These are phyloP conservation scores for Zaprionus lineosus DNA, from an alignment of 2,888 invertebrate species.

Conservation along the genomic window DNA sequence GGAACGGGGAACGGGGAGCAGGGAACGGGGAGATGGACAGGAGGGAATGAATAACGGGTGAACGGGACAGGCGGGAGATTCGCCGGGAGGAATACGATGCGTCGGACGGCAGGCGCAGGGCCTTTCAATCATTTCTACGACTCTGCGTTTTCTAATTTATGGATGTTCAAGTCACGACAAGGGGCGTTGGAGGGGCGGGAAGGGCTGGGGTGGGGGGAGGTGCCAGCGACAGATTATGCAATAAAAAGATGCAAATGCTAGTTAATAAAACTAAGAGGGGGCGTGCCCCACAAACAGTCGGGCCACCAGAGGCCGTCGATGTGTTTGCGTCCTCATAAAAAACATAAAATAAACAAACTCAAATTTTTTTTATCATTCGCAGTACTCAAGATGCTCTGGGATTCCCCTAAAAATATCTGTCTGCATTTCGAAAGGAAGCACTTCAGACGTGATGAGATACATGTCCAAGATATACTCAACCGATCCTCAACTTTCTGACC, in stretches of 20 bases:
- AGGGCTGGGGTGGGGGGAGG: not conserved
- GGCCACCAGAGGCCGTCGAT: slow-evolving; percentile 35
- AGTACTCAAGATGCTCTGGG: too few species aligned
- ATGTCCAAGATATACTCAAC: too few species aligned
- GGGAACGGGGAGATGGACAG: slow-evolving; percentile 12
- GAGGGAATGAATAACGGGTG: slow-evolving; percentile 3
- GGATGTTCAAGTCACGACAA: slow-evolving; percentile 28
- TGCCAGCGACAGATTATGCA: slow-evolving; percentile 72
- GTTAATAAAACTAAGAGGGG: slow-evolving; percentile 69
- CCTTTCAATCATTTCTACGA: slow-evolving; percentile 72
- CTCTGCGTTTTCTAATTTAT: slow-evolving; percentile 65
- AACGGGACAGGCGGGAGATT: slow-evolving; percentile 3
- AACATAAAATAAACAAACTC: too few species aligned
- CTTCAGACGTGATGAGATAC: too few species aligned
- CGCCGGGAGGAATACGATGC: slow-evolving; percentile 19
- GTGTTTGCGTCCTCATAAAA: slow-evolving; percentile 54
- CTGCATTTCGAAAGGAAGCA: too few species aligned
- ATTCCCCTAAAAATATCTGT: too few species aligned
- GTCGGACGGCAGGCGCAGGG: slow-evolving; percentile 21
- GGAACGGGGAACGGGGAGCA: slow-evolving; percentile 4
- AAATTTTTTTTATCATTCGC: too few species aligned
- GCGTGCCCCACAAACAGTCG: too few species aligned
- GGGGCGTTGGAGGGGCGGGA: slow-evolving; percentile 10
- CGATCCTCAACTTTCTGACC: too few species aligned
- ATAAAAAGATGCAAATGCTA: slow-evolving; percentile 62